Evolutionary conservation across 2,113 vertebrate species (phyloP).

Genomic region (Ictidomys tridecemlineatus): DNA sequence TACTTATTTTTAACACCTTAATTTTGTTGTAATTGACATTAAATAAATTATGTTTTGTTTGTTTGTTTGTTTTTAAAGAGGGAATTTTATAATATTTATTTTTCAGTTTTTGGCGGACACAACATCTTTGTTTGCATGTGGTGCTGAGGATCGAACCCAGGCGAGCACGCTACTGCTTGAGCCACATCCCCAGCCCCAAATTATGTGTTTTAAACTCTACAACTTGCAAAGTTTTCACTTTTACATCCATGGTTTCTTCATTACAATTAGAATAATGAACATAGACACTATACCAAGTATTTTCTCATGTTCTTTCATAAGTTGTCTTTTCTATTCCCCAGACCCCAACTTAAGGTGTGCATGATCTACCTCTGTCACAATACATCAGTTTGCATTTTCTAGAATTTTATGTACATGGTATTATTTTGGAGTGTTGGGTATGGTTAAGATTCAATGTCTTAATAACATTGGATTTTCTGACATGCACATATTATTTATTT

Average conservation of each 20-base stretch:
- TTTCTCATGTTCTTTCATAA: background rate
- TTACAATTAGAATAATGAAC: background rate
- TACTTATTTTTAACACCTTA: background rate
- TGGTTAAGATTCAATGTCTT: background rate
- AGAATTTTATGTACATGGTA: background rate
- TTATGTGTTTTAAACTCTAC: background rate
- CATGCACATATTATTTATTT: background rate
- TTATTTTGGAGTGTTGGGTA: background rate
- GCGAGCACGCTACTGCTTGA: no score
- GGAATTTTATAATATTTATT: no score
- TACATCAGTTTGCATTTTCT: background rate
- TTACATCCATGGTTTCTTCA: background rate
- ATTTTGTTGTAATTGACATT: background rate
- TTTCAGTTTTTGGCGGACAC: no score
- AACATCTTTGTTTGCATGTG: no score
- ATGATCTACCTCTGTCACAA: background rate
- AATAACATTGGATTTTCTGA: background rate
- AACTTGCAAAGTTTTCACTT: background rate
- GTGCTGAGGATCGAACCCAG: no score
- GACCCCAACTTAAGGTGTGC: background rate
- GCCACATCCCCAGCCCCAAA: no score
- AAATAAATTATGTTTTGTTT: background rate
- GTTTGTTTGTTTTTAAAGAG: no score
- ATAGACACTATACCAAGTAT: background rate
- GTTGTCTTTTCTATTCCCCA: rapidly evolving